Evolutionary conservation across 2,888 invertebrate genomes (phyloP).

Genomic region (Parthenolecanium corni): DNA sequence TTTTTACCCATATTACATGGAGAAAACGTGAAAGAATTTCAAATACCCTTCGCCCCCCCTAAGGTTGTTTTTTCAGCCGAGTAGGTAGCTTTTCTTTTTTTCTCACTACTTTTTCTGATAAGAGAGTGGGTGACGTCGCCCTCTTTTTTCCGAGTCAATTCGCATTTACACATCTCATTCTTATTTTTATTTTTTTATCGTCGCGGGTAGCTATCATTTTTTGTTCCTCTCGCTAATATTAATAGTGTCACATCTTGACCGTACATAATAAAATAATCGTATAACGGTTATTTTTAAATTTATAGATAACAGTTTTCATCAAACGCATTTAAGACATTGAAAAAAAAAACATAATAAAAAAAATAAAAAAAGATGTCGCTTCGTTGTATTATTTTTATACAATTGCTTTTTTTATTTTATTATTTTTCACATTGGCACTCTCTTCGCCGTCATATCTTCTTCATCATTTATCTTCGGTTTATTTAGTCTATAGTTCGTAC

Average conservation of each 20-base stretch:
- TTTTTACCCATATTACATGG: too few relatives aligned
- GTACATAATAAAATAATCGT: constrained; percentile 22
- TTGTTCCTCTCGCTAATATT: background rate
- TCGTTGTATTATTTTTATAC: background rate
- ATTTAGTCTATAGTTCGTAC: background rate
- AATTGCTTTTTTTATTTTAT: background rate
- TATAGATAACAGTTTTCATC: constrained; percentile 25
- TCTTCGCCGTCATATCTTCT: background rate
- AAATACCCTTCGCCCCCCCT: too few relatives aligned
- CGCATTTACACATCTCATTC: too few relatives aligned
- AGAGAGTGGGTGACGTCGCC: too few relatives aligned
- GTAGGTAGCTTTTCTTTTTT: too few relatives aligned
- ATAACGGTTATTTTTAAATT: constrained; percentile 25
- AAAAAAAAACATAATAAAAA: too few relatives aligned
- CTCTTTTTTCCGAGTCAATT: too few relatives aligned
- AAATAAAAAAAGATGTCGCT: background rate
- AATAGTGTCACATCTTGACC: constrained; percentile 9
- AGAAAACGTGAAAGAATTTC: too few relatives aligned
- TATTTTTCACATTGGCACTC: background rate
- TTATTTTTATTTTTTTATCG: too few relatives aligned
- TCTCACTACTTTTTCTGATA: too few relatives aligned
- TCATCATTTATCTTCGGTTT: constrained; percentile 4
- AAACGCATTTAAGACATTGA: constrained; percentile 17
- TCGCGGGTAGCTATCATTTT: too few relatives aligned
- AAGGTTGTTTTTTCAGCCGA: too few relatives aligned